phyloP scores from a whole-genome alignment of 2,888 invertebrate species.

The Nysson spinosus region DNA sequence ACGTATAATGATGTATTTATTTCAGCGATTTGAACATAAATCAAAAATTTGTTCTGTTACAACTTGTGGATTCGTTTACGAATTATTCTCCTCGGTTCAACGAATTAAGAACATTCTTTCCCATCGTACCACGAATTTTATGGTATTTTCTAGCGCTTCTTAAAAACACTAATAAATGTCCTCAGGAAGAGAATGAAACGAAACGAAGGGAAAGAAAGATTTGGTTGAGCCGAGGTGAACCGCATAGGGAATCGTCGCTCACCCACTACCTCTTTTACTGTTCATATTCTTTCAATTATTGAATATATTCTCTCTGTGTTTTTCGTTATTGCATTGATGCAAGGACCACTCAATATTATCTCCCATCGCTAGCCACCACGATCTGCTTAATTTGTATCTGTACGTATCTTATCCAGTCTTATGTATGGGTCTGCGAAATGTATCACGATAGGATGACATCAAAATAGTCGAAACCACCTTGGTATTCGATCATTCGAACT shows the following conservation, averaged over 20 bases:
- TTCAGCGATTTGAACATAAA: slow-evolving; percentile 47
- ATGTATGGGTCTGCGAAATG: slow-evolving; percentile 61
- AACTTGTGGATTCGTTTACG: slow-evolving; percentile 10
- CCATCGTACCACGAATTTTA: too few relatives aligned
- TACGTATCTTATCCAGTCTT: slow-evolving; percentile 66
- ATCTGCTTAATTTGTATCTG: slow-evolving; percentile 75
- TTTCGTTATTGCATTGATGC: slow-evolving; percentile 79
- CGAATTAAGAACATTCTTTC: too few relatives aligned
- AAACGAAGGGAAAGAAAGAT: not conserved
- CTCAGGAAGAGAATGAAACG: too few relatives aligned
- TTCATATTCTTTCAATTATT: slow-evolving; percentile 55
- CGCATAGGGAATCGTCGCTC: slow-evolving; percentile 28
- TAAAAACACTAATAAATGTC: too few relatives aligned
- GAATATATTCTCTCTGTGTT: slow-evolving; percentile 50
- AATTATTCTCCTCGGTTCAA: slow-evolving; percentile 22
- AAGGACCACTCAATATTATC: slow-evolving; percentile 87
- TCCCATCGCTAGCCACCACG: slow-evolving; percentile 75
- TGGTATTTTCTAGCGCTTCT: too few relatives aligned
- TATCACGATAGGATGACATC: slow-evolving; percentile 40
- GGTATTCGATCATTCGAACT: too few relatives aligned
- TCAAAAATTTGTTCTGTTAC: slow-evolving; percentile 34
- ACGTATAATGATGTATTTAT: slow-evolving; percentile 78
- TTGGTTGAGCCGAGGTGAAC: slow-evolving; percentile 31
- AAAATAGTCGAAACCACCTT: too few relatives aligned
- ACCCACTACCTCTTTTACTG: slow-evolving; percentile 42